Evolutionary conservation across 2,888 invertebrate species (phyloP).

Genomic region (Tachina lurida): DNA sequence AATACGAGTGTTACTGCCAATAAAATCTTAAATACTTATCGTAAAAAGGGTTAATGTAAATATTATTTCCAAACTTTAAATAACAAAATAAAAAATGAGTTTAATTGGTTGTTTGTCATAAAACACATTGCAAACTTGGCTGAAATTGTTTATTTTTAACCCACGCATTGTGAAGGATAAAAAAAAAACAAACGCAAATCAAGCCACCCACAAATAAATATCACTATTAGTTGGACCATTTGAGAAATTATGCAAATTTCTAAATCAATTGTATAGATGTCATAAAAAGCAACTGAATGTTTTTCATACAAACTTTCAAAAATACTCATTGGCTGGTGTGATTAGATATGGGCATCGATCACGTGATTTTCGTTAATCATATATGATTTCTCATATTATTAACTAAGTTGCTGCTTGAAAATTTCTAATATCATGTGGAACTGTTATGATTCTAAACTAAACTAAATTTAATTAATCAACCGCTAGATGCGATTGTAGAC

Average conservation of each 20-base stretch:
- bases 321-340: neutral
- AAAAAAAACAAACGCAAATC: neutral
- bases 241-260: constrained; percentile 55
- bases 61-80: constrained; percentile 1
- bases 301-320: neutral
- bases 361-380: too few species aligned
- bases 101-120: neutral
- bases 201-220: constrained; percentile 44
- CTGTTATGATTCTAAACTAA: too few species aligned
- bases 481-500: too few species aligned
- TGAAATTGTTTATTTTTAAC: neutral
- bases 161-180: constrained; percentile 15
- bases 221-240: constrained; percentile 35
- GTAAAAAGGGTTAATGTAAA: too few species aligned
- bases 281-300: neutral
- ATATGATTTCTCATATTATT: too few species aligned
- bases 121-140: neutral
- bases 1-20: too few species aligned
- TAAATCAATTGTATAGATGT: constrained; percentile 19
- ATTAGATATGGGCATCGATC: neutral
- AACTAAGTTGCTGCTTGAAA: too few species aligned
- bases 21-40: too few species aligned
- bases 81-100: constrained; percentile 2
- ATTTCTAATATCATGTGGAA: too few species aligned
- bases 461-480: too few species aligned